Conservation (phyloP, 2,113 vertebrate genomes). For the Forbesichthys agassizii region DNA sequence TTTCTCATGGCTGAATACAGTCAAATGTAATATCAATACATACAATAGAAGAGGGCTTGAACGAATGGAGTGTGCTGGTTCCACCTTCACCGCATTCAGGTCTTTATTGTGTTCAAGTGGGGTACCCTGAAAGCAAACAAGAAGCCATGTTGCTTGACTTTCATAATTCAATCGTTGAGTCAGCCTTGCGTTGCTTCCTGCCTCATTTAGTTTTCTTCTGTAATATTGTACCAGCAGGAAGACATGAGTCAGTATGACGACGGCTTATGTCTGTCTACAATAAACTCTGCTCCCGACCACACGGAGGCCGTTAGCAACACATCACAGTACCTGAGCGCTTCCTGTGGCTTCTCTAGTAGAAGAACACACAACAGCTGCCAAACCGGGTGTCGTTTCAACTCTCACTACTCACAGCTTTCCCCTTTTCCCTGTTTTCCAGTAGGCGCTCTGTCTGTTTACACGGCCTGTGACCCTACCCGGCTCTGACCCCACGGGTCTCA, state of each 20-base stretch:
- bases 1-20: constrained; percentile 48
- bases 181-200: constrained; percentile 27
- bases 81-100: constrained; percentile 2
- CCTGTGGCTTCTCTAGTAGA: constrained; percentile 59
- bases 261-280: constrained; percentile 46
- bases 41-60: constrained; percentile 16
- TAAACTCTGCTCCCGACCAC: constrained; percentile 38
- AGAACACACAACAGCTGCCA: constrained; percentile 58
- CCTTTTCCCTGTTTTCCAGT: constrained; percentile 29
- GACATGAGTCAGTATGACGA: constrained; percentile 29
- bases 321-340: constrained; percentile 56
- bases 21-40: constrained; percentile 32
- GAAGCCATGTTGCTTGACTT: constrained; percentile 1
- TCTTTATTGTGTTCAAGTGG: neutral
- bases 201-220: constrained; percentile 21
- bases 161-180: constrained; percentile 14
- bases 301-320: constrained; percentile 50
- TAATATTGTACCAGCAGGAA: constrained; percentile 34
- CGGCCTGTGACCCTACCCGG: constrained; percentile 47
- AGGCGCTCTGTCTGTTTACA: constrained; percentile 54
- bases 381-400: constrained; percentile 24
- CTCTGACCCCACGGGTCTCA: constrained; percentile 41
- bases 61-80: neutral
- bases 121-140: constrained; percentile 22
- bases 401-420: constrained; percentile 19